Evolutionary conservation across 2,888 invertebrate species (phyloP).

Genomic region (Beris chalybata): DNA sequence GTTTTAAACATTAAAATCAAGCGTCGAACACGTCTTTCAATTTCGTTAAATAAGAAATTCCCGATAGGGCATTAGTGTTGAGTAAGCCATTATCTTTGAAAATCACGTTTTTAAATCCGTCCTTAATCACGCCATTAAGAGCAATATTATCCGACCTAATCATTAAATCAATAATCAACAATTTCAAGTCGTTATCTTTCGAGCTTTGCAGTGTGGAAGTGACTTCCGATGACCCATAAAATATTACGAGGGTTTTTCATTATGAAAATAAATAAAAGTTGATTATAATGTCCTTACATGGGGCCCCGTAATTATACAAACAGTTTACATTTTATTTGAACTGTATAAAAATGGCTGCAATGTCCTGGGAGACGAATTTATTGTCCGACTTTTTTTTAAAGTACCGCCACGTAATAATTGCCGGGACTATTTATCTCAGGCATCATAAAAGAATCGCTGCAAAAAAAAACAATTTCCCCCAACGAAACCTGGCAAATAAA

Average conservation of each 20-base stretch:
- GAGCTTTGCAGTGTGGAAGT: neutral
- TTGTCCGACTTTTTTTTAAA: slow-evolving; percentile 15
- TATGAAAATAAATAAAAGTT: too few relatives aligned
- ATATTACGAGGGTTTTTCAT: neutral
- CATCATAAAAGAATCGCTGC: neutral
- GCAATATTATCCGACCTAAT: neutral
- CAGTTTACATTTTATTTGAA: slow-evolving; percentile 9
- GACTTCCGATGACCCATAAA: neutral
- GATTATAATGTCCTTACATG: neutral
- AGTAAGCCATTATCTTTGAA: slow-evolving; percentile 22
- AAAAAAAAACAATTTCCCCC: slow-evolving; percentile 8
- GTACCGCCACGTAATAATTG: slow-evolving; percentile 24
- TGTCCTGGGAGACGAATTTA: neutral
- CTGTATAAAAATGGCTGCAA: neutral
- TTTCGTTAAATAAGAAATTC: slow-evolving; percentile 24
- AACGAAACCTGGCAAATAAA: neutral
- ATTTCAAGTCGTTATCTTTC: neutral
- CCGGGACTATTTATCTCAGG: slow-evolving; percentile 21
- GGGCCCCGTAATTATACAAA: slow-evolving; percentile 18
- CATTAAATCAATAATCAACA: too few relatives aligned
- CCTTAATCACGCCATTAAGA: slow-evolving; percentile 9
- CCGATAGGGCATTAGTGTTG: slow-evolving; percentile 12
- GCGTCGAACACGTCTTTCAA: slow-evolving; percentile 28
- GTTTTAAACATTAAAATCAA: slow-evolving; percentile 28
- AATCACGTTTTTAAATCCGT: slow-evolving; percentile 29